Percentiles rank a stretch among this genome's conserved stretches.
Conservation (phyloP, 2,113 vertebrate genomes). For the Periophthalmus modestus region DNA sequence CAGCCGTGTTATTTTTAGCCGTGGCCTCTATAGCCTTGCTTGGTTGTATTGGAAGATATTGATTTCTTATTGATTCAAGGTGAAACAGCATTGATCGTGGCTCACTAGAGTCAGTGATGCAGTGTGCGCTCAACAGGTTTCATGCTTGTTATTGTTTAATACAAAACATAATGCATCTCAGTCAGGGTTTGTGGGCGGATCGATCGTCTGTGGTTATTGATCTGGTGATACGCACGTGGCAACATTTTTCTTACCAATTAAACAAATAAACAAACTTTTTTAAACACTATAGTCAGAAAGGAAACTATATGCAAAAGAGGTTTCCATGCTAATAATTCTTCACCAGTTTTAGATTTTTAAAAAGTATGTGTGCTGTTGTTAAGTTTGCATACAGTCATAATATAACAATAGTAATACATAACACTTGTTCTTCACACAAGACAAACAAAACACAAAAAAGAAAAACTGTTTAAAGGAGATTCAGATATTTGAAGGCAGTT, state of each 20-base stretch:
- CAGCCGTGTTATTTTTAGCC: neutral
- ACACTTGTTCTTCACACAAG: too few relatives aligned
- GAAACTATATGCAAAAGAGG: too few relatives aligned
- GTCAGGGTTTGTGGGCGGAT: constrained; percentile 56
- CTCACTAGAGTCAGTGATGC: constrained; percentile 27
- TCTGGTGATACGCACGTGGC: constrained; percentile 25
- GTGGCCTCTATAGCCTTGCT: neutral
- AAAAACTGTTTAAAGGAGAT: too few relatives aligned
- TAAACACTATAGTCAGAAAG: too few relatives aligned
- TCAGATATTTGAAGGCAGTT: too few relatives aligned
- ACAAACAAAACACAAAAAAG: too few relatives aligned
- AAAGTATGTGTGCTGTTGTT: too few relatives aligned
- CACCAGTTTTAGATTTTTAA: too few relatives aligned
- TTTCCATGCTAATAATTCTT: too few relatives aligned
- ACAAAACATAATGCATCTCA: constrained; percentile 62
- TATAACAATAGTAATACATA: too few relatives aligned
- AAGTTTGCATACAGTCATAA: too few relatives aligned
- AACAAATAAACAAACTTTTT: neutral
- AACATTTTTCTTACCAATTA: neutral
- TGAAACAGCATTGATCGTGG: constrained; percentile 36
- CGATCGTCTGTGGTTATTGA: constrained; percentile 57
- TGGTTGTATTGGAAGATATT: constrained; percentile 10
- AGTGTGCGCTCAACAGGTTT: constrained; percentile 45
- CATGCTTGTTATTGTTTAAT: constrained; percentile 59
- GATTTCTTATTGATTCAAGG: constrained; percentile 46